phyloP scores from a whole-genome alignment of 2,113 vertebrate genomes.

The Psittacara wagleri region DNA sequence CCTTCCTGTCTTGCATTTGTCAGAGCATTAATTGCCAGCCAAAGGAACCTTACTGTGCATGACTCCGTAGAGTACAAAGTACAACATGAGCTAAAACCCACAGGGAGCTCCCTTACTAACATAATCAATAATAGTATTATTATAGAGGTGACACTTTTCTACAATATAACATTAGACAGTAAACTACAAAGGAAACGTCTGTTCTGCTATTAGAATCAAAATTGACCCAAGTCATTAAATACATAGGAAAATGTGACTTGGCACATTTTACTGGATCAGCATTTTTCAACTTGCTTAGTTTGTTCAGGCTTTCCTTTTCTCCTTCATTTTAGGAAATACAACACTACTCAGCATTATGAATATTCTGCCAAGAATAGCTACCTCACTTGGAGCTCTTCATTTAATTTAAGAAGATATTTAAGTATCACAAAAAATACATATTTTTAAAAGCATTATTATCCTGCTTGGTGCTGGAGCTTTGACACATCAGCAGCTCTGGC shows the following conservation, averaged over 20 bases:
- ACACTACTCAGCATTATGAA: not conserved
- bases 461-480: constrained; percentile 31
- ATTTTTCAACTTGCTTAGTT: not conserved
- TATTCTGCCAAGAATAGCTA: not conserved
- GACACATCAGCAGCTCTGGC: constrained; percentile 16
- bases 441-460: constrained; percentile 50
- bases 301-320: not conserved
- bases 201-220: not conserved
- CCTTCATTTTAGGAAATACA: not conserved
- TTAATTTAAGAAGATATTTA: constrained; percentile 53
- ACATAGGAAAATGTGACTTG: not conserved
- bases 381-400: constrained; percentile 14
- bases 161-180: fast-evolving
- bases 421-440: constrained; percentile 42
- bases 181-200: not conserved
- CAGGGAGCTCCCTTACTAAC: not conserved
- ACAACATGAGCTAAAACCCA: not conserved
- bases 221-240: not conserved
- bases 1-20: not conserved
- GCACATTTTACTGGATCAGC: not conserved
- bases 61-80: not conserved
- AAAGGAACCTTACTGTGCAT: not conserved
- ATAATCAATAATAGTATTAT: not conserved
- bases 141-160: not conserved
- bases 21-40: not conserved